Evolutionary conservation across 2,888 invertebrate species (phyloP).

Genomic region (Pachydiplax longipennis): DNA sequence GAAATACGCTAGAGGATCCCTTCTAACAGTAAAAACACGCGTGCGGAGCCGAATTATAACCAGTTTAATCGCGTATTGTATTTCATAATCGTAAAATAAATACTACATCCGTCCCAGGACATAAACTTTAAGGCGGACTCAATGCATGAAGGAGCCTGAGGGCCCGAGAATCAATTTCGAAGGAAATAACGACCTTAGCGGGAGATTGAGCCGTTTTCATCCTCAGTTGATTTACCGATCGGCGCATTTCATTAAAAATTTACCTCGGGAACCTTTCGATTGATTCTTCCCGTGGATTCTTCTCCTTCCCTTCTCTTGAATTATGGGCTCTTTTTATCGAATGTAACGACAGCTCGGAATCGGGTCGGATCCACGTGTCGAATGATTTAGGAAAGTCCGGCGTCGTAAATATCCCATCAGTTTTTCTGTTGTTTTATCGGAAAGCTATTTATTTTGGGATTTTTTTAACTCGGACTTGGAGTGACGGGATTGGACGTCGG

Average conservation of each 20-base stretch:
- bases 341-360: neutral
- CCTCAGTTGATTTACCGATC: neutral
- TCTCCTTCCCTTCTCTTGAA: neutral
- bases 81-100: neutral
- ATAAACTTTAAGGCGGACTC: neutral
- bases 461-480: no score
- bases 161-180: neutral
- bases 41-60: neutral
- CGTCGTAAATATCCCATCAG: no score
- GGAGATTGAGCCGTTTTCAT: neutral
- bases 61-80: neutral
- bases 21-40: neutral
- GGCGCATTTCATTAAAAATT: neutral
- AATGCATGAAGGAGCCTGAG: neutral
- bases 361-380: neutral
- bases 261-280: neutral
- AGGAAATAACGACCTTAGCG: neutral
- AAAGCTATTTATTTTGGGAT: no score
- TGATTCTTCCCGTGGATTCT: neutral
- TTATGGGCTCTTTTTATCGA: neutral
- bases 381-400: neutral
- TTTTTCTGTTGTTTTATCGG: no score
- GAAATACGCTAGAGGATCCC: neutral
- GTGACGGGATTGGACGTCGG: no score
- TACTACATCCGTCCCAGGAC: neutral